Percentiles rank a stretch among this genome's conserved stretches.
These are phyloP conservation scores for Haliclystus octoradiatus DNA, from an alignment of 30 jellyfish, hydroid and myxozoan species.

Conservation along the genomic window DNA sequence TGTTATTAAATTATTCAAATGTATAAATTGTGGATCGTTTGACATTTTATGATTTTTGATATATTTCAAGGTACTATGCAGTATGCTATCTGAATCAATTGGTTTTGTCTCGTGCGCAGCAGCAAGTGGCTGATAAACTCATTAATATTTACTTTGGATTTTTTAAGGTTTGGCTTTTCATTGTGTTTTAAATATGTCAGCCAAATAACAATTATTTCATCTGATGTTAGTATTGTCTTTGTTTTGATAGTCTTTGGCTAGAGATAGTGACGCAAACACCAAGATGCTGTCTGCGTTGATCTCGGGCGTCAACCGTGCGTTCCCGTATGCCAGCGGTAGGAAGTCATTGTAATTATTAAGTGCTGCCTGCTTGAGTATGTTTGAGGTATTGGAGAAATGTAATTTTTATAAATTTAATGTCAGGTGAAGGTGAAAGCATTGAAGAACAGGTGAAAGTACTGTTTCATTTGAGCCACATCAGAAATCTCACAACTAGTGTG, in stretches of 20 bases:
- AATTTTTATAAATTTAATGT: too few species aligned
- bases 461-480: slow-evolving; percentile 57
- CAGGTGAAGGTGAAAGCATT: slow-evolving; percentile 58
- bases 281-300: slow-evolving; percentile 75
- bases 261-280: slow-evolving; percentile 6
- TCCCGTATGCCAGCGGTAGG: slow-evolving; percentile 80
- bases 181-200: too few species aligned
- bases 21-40: too few species aligned
- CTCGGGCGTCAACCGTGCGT: slow-evolving; percentile 94
- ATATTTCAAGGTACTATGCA: slow-evolving; percentile 72
- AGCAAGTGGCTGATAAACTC: slow-evolving; percentile 60
- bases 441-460: slow-evolving; percentile 84
- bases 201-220: too few species aligned
- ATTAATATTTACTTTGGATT: slow-evolving; percentile 64
- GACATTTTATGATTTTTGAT: background rate
- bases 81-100: slow-evolving; percentile 85
- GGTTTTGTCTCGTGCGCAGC: slow-evolving; percentile 48
- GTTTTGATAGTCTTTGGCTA: background rate
- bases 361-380: too few species aligned
- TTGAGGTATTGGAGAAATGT: too few species aligned
- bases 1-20: too few species aligned
- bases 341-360: too few species aligned
- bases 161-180: slow-evolving; percentile 84
- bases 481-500: slow-evolving; percentile 62
- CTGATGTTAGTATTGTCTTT: too few species aligned